These are phyloP conservation scores for Ditula angustiorana DNA, from an alignment of 2,888 invertebrate genomes.

Conservation along the genomic window DNA sequence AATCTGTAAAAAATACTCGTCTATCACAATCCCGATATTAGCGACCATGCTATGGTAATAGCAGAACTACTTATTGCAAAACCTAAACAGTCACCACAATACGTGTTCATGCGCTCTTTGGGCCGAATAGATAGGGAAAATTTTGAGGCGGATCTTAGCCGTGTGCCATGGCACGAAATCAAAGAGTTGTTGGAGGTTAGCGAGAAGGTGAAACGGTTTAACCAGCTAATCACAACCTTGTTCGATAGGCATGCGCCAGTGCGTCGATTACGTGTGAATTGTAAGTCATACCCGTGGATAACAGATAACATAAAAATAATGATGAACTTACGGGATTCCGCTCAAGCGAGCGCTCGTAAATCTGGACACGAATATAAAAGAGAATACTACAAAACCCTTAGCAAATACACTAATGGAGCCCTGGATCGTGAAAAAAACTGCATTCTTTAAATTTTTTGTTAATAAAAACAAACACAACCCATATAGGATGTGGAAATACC, in stretches of 20 bases:
- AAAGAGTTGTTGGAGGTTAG: neutral
- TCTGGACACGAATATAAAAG: neutral
- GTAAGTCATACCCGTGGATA: neutral
- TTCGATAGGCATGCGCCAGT: neutral
- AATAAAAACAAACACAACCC: conserved; percentile 38
- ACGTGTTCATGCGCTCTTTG: neutral
- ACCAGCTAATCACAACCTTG: neutral
- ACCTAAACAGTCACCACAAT: neutral
- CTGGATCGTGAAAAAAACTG: conserved; percentile 4
- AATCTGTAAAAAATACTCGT: neutral
- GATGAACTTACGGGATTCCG: neutral
- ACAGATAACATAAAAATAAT: neutral
- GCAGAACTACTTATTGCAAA: neutral
- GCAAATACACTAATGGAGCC: conserved; percentile 34
- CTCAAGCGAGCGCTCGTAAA: neutral
- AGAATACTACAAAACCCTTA: neutral
- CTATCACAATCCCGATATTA: neutral
- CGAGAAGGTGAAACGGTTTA: neutral
- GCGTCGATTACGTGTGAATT: neutral
- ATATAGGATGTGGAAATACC: conserved; percentile 31
- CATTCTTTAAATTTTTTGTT: conserved; percentile 38
- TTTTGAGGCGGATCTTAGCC: neutral
- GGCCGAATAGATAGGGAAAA: neutral
- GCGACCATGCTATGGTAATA: neutral
- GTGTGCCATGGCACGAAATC: neutral